Base-by-base conservation (phyloP, 2,888 invertebrate species). In the Esperia sulphurella region DNA sequence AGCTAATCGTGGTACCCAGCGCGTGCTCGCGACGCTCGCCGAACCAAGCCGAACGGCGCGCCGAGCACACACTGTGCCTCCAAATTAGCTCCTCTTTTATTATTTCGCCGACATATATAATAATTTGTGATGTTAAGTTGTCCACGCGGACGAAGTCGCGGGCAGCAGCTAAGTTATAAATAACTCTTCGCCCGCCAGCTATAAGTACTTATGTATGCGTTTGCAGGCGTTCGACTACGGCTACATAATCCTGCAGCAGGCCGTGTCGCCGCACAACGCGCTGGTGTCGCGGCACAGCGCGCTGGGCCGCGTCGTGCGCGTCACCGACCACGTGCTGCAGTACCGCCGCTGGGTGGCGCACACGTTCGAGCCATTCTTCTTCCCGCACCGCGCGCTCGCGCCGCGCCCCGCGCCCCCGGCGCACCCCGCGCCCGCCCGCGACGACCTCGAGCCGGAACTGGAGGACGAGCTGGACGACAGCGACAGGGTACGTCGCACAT, bases 161-260 rank as follows among this genome's bases (percentile, higher is more conserved):
- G n/a, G n/a, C n/a, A n/a, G n/a, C n/a, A n/a, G n/a, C n/a, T n/a
- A n/a, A n/a, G n/a, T n/a, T n/a, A n/a, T n/a, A n/a, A n/a, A 30
- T 8, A 8, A 7, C 30, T 5, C 30, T 8, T 30, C 30, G 30
- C 30, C 30, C 30, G 30, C 5, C 30, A 30, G 30, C 30, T 7
- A 8, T 30, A 30, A 30, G 30, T 5, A 5, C 8, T 5, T 8
- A 7, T 31, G 31, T 2, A 8, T 10, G 13, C 3, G n/a, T 30
- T 14, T 5, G 38, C 7, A 96, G 88, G 97, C 98, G 53, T 99
- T 99, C 90, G 98, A 98, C 86, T 97, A 97, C 91, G 99, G 99
- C 52, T 98, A 96, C 87, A 93, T 95, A 54, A 93, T 94, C 65
- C 91, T 97, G 65, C 93, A 94, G 64, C 94, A 94, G 79, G 95